Percentiles rank a stretch among this genome's conserved stretches.
Evolutionary conservation across 2,113 vertebrate genomes (phyloP).

Genomic region (Oreochromis tanganicae): DNA sequence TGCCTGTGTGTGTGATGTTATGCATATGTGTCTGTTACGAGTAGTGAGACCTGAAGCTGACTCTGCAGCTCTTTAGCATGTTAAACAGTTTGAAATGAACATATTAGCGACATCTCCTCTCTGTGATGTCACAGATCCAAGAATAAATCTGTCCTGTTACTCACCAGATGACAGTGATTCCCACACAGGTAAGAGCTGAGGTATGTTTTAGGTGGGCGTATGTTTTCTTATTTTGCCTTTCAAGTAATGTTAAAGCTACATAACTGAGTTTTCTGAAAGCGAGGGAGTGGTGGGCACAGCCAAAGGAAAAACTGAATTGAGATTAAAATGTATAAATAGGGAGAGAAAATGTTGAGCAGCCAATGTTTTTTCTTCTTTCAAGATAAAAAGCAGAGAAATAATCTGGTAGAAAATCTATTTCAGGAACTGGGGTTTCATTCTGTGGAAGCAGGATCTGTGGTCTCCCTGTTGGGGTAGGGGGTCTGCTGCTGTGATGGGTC

Average conservation of each 20-base stretch:
- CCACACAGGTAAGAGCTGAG: not conserved
- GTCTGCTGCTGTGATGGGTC: not conserved
- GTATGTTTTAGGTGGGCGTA: not conserved
- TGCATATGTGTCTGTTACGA: not conserved
- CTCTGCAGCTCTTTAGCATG: not conserved
- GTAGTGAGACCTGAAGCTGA: not conserved
- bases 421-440: not conserved
- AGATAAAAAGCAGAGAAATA: not conserved
- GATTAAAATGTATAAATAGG: not conserved
- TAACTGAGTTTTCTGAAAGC: not conserved
- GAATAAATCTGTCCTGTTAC: not conserved
- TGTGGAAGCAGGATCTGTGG: not conserved
- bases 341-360: not conserved
- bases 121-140: not conserved
- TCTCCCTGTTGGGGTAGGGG: not conserved
- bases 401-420: not conserved
- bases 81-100: not conserved
- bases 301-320: not conserved
- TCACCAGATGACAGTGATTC: not conserved
- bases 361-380: not conserved
- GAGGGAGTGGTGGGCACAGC: not conserved
- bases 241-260: not conserved
- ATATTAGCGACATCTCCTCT: not conserved
- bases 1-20: not conserved
- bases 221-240: rapidly evolving